phyloP scores from a whole-genome alignment of 2,888 invertebrate genomes.

The Hirtodrosophila cameraria region DNA sequence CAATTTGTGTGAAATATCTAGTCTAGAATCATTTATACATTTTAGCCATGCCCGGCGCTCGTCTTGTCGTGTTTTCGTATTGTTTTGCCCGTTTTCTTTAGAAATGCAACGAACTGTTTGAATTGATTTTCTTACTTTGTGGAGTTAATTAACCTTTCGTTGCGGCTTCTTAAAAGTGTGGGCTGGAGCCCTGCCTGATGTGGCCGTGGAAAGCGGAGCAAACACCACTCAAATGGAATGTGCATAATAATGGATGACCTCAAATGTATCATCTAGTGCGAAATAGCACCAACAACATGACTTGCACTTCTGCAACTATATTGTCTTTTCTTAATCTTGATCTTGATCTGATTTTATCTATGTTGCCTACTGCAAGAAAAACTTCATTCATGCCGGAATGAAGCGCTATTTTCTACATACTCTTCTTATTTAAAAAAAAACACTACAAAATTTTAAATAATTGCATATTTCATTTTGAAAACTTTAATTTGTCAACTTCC shows the following conservation, averaged over 20 bases:
- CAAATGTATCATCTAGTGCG: background rate
- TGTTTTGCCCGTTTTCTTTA: constrained; percentile 67
- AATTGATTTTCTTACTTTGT: constrained; percentile 66
- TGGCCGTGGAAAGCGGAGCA: constrained; percentile 44
- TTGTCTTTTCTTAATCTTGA: constrained; percentile 1
- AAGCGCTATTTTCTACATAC: too few species aligned
- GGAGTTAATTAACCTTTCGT: constrained; percentile 73
- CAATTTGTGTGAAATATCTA: constrained; percentile 73
- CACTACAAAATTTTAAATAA: too few species aligned
- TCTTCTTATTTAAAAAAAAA: too few species aligned
- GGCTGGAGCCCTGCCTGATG: constrained; percentile 24
- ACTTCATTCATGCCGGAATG: constrained; percentile 8
- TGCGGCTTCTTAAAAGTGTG: constrained; percentile 73
- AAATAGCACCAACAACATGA: constrained; percentile 36
- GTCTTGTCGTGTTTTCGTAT: constrained; percentile 51
- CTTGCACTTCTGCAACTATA: constrained; percentile 10
- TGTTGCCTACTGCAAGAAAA: background rate
- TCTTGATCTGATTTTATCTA: background rate
- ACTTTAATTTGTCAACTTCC: too few species aligned
- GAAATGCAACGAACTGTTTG: constrained; percentile 66
- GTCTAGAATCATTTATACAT: constrained; percentile 81
- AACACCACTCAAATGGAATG: constrained; percentile 13
- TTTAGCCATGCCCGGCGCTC: constrained; percentile 83
- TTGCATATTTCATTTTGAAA: too few species aligned
- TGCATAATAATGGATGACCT: constrained; percentile 24